Evolutionary conservation across 2,888 invertebrate genomes (phyloP), one percentile per base, ranked within the genome.

Genomic region (Sarcophaga caerulescens): DNA sequence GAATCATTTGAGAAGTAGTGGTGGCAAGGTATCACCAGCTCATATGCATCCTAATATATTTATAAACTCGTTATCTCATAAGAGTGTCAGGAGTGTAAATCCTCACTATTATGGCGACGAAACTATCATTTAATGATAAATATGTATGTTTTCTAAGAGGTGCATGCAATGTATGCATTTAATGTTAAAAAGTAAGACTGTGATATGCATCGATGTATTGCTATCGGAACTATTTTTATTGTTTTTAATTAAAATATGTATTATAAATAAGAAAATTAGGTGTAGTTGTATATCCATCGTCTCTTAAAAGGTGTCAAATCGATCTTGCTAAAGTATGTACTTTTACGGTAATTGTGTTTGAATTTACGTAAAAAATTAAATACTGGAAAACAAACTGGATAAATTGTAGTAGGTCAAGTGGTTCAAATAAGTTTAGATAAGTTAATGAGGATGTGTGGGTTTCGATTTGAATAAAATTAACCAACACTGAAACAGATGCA

Each of bases 71-170:
- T 65, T 68, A 8, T 12, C 45, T 6, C 63, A 63, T 74, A 63
- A 76, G 62, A 83, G 81, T n/a, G 88, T 89, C 73, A 89, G 90
- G 73, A 88, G 89, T 68, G 90, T 90, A 73, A 89, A 90, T 19
- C 88, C 89, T 11, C 85, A 90, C 79, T 90, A 89, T 19, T 91
- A 90, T 59, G 91, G 92, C 45, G 91, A 92, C 83, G 93, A 93
- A 88, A 93, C 93, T 47, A 89, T 93, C 75, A 89, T 93, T 66
- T 93, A 83, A 82, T 60, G 25, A 62, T 77, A 71, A 10, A 73
- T 52, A 52, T 14, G 17, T 52, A 52, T 14, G 17, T 47, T 11
- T 11, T 47, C 14, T 14, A 47, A 47, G 3, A 47, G 4, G 47
- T 47, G 14, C 47, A 77, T 71, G 68, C 73, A 84, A 70, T 25